These are phyloP conservation scores for Sinonovacula constricta DNA, from an alignment of 1,140 invertebrate genomes.

Conservation along the genomic window DNA sequence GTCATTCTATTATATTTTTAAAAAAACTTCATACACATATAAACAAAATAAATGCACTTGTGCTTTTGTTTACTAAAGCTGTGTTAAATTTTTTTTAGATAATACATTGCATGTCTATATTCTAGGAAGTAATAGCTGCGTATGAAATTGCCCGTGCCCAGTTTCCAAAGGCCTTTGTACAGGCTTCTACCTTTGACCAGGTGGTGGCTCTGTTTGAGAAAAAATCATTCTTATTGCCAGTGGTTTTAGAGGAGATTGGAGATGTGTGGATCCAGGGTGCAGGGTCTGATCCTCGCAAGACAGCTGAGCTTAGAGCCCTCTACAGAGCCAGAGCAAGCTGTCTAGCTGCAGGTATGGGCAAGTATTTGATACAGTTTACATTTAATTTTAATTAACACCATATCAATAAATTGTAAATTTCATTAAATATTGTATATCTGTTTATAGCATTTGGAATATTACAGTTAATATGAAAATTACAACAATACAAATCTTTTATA, in stretches of 20 bases:
- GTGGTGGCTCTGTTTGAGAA: conserved; percentile 54
- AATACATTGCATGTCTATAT: no score
- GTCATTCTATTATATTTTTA: no score
- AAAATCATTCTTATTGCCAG: conserved; percentile 59
- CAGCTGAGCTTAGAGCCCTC: conserved; percentile 61
- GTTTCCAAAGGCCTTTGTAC: conserved; percentile 64
- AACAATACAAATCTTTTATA: no score
- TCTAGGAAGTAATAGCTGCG: conserved; percentile 63
- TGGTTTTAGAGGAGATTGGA: conserved; percentile 65
- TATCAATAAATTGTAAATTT: neutral
- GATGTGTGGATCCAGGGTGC: conserved; percentile 73
- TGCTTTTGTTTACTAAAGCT: no score
- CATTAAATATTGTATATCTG: neutral
- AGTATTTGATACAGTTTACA: no score
- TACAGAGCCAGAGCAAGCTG: conserved; percentile 60
- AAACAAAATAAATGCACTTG: no score
- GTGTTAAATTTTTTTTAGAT: no score
- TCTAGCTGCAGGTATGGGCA: conserved; percentile 43
- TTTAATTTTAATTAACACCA: no score
- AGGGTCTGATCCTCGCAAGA: conserved; percentile 69
- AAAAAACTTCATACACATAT: no score
- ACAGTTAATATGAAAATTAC: no score
- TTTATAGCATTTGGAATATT: no score
- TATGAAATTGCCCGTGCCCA: conserved; percentile 66
- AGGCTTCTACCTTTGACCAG: conserved; percentile 65